Conservation (phyloP, 1,140 invertebrate genomes). For the Caligus rogercresseyi region DNA sequence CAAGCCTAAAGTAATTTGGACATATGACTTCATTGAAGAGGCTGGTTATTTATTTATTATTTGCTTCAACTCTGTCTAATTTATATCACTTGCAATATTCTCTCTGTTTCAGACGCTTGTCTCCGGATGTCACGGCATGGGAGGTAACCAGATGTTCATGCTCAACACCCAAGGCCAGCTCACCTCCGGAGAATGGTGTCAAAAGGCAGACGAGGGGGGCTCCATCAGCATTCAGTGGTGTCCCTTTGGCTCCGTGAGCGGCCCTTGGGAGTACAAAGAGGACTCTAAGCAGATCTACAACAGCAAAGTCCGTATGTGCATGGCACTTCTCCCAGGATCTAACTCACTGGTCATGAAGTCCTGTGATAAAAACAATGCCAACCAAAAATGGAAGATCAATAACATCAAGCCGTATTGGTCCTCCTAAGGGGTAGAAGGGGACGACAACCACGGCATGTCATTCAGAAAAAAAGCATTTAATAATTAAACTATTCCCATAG, state of each 20-base stretch:
- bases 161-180: constrained; percentile 20
- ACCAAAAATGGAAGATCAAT: constrained; percentile 69
- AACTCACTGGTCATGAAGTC: constrained; percentile 52
- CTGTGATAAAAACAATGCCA: constrained; percentile 64
- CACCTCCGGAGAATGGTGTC: constrained; percentile 17
- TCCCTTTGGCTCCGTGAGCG: constrained; percentile 69
- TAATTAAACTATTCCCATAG: too few relatives aligned
- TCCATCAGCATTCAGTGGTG: constrained; percentile 20
- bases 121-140: constrained; percentile 16
- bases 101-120: background rate
- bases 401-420: constrained; percentile 47
- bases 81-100: too few relatives aligned
- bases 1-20: too few relatives aligned
- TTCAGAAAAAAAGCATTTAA: too few relatives aligned
- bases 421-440: too few relatives aligned
- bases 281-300: constrained; percentile 43
- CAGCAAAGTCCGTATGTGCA: constrained; percentile 57
- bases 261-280: constrained; percentile 74
- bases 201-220: constrained; percentile 7
- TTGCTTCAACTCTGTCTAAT: too few relatives aligned
- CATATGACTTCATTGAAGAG: too few relatives aligned
- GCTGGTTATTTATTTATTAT: too few relatives aligned
- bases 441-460: too few relatives aligned
- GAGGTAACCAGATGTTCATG: constrained; percentile 19
- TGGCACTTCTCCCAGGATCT: constrained; percentile 64